Evolutionary conservation across 2,797 vertebrate genomes (phyloP), one percentile per base, ranked within the genome.

Genomic region (Hoplostethus mediterraneus): DNA sequence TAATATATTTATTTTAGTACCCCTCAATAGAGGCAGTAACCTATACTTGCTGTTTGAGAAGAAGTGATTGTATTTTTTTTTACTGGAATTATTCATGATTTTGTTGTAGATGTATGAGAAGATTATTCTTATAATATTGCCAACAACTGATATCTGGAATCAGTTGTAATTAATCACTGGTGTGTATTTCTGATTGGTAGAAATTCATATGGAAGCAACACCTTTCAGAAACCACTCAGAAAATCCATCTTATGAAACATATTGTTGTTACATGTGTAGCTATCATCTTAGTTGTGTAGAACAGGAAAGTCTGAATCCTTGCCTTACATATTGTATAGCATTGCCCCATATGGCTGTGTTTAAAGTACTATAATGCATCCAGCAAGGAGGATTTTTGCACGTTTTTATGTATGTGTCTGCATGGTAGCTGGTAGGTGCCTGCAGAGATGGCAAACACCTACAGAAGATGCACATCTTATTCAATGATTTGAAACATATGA

Each of bases 381-480:
- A 53, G 12, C 0, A 30, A 56, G 6, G 33, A 33, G 57, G 51
- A 13, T 7, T 68, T 44, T 48, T 45, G 38, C 31, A 13, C 16
- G 5, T 72, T 56, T 16, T 16, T 17, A 16, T 53, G 65, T 10
- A 6, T 48, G 49, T 56, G 63, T 44, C 7, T 68, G 73, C 63
- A 58, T 1, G 58, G n/a, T n/a, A n/a, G n/a, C n/a, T 76, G 80
- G 74, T 76, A 67, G 69, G 73, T 0, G 42, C 21, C 45, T 49
- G 63, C 9, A 54, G 52, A 11, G 47, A 55, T 53, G 21, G 47
- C 52, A 58, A 40, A 51, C 59, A 72, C 70, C 51, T 61, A 30
- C 63, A 63, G 62, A 45, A 67, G 70, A 58, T 21, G n/a, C 72
- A 71, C 49, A 47, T 72, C 49, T 75, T 63, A 49, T 33, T 77